phyloP scores from a whole-genome alignment of 2,888 invertebrate species.

The Cylloceria caligata region DNA sequence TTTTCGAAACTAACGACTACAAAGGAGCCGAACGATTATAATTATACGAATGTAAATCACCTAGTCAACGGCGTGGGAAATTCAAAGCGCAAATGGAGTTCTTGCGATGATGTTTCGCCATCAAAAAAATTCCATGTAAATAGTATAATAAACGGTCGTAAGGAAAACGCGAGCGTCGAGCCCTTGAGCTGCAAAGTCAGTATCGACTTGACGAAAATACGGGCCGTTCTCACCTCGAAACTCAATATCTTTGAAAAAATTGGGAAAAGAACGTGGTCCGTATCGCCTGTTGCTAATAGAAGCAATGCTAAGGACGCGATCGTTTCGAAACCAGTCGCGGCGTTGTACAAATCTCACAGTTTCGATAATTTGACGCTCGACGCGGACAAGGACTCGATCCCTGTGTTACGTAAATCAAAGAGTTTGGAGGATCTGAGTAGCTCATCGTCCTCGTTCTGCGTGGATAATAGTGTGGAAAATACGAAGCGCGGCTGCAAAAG shows the following conservation, averaged over 20 bases:
- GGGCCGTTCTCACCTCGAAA: slow-evolving; percentile 71
- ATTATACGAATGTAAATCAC: slow-evolving; percentile 22
- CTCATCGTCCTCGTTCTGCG: not conserved
- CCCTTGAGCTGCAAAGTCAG: slow-evolving; percentile 75
- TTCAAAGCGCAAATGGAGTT: not conserved
- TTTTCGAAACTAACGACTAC: not conserved
- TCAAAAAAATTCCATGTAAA: slow-evolving; percentile 24
- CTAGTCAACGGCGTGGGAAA: slow-evolving; percentile 29
- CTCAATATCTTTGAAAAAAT: slow-evolving; percentile 65
- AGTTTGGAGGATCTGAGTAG: slow-evolving; percentile 50
- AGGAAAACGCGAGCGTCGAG: not conserved
- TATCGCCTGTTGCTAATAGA: not conserved
- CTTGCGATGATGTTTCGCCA: slow-evolving; percentile 21
- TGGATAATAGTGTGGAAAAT: slow-evolving; percentile 19
- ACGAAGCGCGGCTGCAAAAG: slow-evolving; percentile 24
- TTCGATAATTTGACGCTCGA: slow-evolving; percentile 48
- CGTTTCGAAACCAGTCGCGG: not conserved
- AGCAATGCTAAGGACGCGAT: not conserved
- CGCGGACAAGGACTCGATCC: not conserved
- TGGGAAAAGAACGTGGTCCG: not conserved
- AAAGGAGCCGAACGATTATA: not conserved
- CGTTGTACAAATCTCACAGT: slow-evolving; percentile 44
- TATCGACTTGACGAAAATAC: slow-evolving; percentile 79
- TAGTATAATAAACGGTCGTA: not conserved
- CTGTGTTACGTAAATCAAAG: slow-evolving; percentile 28